Evolutionary conservation across 2,888 invertebrate species (phyloP).

Genomic region (Lochmaea capreae): DNA sequence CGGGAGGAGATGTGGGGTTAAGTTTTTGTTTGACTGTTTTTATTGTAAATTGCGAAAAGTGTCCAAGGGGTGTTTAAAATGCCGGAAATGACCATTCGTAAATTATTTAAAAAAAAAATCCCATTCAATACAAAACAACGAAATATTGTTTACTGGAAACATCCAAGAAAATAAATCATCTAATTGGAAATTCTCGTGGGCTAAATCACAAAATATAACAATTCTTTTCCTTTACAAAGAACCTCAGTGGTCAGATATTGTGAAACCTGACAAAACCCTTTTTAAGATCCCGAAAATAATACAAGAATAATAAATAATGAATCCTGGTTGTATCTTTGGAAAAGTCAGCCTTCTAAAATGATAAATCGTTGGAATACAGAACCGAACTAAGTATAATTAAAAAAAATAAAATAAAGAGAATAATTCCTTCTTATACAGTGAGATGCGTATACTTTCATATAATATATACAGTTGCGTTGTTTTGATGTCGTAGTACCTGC

Average conservation of each 20-base stretch:
- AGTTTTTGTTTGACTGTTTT: constrained; percentile 8
- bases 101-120: constrained; percentile 15
- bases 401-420: too few relatives aligned
- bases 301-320: constrained; percentile 51
- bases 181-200: not conserved
- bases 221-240: constrained; percentile 17
- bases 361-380: constrained; percentile 29
- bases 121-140: too few relatives aligned
- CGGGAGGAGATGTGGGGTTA: constrained; percentile 35
- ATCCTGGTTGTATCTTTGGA: constrained; percentile 36
- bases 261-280: constrained; percentile 48
- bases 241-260: constrained; percentile 37
- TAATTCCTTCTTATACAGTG: too few relatives aligned
- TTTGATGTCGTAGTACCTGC: too few relatives aligned
- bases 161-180: constrained; percentile 3
- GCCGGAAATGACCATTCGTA: not conserved
- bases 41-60: constrained; percentile 7
- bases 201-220: not conserved
- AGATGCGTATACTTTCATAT: too few relatives aligned
- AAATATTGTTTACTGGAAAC: too few relatives aligned
- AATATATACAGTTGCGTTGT: too few relatives aligned
- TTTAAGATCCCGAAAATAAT: constrained; percentile 49
- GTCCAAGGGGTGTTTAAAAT: constrained; percentile 3
- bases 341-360: constrained; percentile 39
- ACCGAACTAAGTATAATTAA: not conserved